These are phyloP conservation scores for Arion vulgaris DNA, from an alignment of 1,140 invertebrate genomes.

Conservation along the genomic window DNA sequence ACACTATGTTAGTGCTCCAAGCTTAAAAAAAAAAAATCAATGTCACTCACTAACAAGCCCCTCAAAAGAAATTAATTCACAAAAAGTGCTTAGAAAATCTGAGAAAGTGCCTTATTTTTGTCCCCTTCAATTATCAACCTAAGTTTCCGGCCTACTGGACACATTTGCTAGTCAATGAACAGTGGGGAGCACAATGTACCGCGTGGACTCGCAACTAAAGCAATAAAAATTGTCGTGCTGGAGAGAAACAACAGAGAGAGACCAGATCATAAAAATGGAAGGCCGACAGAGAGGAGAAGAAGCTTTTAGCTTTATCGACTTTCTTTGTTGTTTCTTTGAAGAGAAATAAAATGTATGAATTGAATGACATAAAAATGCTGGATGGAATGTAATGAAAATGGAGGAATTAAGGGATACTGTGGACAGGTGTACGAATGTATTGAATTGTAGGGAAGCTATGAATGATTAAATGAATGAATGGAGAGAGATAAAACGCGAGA, in stretches of 20 bases:
- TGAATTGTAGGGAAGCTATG: background rate
- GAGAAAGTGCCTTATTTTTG: background rate
- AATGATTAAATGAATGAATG: background rate
- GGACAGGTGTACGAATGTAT: background rate
- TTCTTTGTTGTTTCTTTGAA: background rate
- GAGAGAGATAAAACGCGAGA: background rate
- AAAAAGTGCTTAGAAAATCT: background rate
- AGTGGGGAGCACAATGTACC: background rate
- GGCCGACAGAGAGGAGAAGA: background rate
- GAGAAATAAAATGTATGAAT: background rate
- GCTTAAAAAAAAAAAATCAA: no score
- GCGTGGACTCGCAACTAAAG: background rate
- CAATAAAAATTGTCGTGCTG: background rate
- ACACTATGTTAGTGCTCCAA: no score
- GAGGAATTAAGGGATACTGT: background rate
- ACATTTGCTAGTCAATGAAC: background rate
- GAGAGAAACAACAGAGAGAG: background rate
- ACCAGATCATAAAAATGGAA: background rate
- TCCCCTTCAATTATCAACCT: background rate
- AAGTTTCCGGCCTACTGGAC: background rate
- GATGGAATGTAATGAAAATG: background rate
- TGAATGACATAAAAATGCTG: background rate
- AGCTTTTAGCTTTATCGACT: conserved; percentile 17
- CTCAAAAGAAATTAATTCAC: no score
- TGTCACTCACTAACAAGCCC: no score